Evolutionary conservation across 2,797 vertebrate species (phyloP), one percentile per base, ranked within the genome.

Genomic region (Gallinago stenura): DNA sequence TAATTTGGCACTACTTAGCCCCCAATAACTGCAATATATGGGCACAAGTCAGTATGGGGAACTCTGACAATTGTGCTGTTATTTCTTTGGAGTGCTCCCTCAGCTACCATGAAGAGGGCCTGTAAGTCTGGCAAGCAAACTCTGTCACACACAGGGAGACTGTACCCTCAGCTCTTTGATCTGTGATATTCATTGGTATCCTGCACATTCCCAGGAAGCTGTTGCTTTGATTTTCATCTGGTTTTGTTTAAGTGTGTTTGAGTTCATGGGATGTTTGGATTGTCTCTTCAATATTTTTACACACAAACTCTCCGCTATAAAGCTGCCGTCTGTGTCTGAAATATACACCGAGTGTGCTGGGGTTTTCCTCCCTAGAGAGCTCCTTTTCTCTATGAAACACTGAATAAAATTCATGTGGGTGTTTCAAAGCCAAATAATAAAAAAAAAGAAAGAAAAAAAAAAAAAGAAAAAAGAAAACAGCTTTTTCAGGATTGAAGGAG

Each of bases 251-350:
- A 83, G 75, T 15, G 2, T 82, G 16, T 83, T 93, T 85, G 83
- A 94, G 61, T 90, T 85, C 91, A 68, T 70, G 58, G 83, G 71
- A 79, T 83, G 75, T 95, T 96, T 94, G 91, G 39, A 87, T 89
- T 95, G 64, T 93, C 50, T 96, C 39, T 76, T 91, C 87, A 83
- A 68, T 92, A 89, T 71, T 93, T 96, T 96, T 81, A 83, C 22
- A 18, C 31, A 79, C 37, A 86, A 95, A 76, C 41, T 87, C 41
- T 72, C 43, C 73, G 58, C 71, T 96, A 71, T 89, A 93, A 96
- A 95, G 56, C 78, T 96, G 83, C 68, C 78, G 90, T 87, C 83
- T 94, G 13, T 61, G 51, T 68, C 90, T 95, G 86, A 94, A 94
- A 96, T 91, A 85, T n/a, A 43, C 46, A 83, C 57, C 43, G 78